Conservation (phyloP, 2,113 vertebrate species). For the Rhabdornis inornatus region DNA sequence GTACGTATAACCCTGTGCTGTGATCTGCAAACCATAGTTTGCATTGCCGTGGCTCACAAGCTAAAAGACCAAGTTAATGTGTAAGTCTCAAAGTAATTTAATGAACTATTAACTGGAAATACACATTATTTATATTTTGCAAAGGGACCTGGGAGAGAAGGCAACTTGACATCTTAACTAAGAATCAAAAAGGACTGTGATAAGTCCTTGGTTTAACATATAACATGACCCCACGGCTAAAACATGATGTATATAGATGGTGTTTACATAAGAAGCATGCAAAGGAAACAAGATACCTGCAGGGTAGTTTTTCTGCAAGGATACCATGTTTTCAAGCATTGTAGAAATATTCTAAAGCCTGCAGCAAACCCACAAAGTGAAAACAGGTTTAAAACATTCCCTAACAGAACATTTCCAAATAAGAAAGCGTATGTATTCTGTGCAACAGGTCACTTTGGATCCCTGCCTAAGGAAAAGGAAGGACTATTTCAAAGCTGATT, state of each 20-base stretch:
- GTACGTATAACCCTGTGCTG: rapidly evolving
- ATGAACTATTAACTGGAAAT: background rate
- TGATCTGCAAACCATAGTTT: background rate
- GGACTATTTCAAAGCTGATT: background rate
- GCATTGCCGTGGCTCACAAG: background rate
- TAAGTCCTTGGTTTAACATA: background rate
- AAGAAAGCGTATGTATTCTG: background rate
- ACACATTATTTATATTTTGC: background rate
- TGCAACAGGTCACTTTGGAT: background rate
- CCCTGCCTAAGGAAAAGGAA: background rate
- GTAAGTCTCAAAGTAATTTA: background rate
- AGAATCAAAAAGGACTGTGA: background rate
- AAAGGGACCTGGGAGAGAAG: background rate
- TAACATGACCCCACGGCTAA: background rate
- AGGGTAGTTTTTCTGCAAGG: background rate
- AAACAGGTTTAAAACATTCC: background rate
- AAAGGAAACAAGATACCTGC: background rate
- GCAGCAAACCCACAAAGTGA: background rate
- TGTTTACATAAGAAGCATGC: background rate
- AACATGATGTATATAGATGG: background rate
- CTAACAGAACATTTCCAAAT: background rate
- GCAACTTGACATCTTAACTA: background rate
- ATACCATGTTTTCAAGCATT: background rate
- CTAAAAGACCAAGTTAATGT: background rate
- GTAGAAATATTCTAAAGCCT: background rate